Percentiles rank a stretch among this genome's conserved stretches.
Conservation (phyloP, 2,888 invertebrate genomes). For the Harpalus rufipes region DNA sequence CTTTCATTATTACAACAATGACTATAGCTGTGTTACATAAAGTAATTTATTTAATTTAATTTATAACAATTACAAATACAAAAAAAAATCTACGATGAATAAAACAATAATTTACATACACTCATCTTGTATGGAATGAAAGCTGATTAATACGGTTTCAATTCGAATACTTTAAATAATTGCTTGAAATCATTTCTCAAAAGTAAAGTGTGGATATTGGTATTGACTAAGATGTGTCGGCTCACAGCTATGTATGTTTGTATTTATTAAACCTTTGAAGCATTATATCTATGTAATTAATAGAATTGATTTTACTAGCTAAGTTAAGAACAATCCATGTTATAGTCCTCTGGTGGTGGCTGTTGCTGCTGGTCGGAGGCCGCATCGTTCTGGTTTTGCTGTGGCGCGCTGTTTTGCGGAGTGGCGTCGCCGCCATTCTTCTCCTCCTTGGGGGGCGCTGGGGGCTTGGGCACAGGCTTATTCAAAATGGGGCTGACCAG, state of each 20-base stretch:
- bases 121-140: constrained; percentile 62
- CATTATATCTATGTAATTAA: constrained; percentile 59
- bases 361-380: constrained; percentile 69
- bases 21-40: constrained; percentile 59
- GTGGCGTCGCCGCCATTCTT: constrained; percentile 73
- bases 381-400: constrained; percentile 66
- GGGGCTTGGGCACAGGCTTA: constrained; percentile 93
- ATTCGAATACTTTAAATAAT: constrained; percentile 45
- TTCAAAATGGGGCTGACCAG: constrained; percentile 88
- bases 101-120: constrained; percentile 65
- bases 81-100: constrained; percentile 64
- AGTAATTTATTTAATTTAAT: constrained; percentile 62
- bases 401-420: constrained; percentile 70
- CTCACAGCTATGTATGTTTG: constrained; percentile 54
- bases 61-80: constrained; percentile 67
- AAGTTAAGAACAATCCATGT: constrained; percentile 70
- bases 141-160: constrained; percentile 56
- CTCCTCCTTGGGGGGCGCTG: constrained; percentile 80
- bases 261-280: constrained; percentile 63
- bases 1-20: neutral
- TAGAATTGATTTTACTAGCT: constrained; percentile 54
- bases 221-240: constrained; percentile 55
- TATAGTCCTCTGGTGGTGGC: constrained; percentile 68
- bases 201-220: constrained; percentile 39
- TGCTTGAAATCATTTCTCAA: constrained; percentile 30